Percentiles rank a stretch among this genome's conserved stretches.
Evolutionary conservation across 2,113 vertebrate genomes (phyloP).

Genomic region (Nibea coibor): DNA sequence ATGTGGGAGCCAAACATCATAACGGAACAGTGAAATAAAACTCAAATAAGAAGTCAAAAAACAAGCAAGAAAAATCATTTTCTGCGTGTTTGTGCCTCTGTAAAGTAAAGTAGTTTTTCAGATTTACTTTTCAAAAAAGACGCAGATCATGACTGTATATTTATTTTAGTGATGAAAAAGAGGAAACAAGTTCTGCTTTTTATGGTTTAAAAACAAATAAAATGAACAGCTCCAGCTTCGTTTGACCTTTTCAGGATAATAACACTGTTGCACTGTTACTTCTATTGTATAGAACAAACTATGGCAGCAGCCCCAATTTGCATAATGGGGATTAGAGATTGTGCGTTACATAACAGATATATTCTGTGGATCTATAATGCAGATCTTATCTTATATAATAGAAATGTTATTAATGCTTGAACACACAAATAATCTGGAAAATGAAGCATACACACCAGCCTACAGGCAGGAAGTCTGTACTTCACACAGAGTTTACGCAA

Average conservation of each 20-base stretch:
- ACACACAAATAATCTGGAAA: not conserved
- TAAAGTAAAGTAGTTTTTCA: not conserved
- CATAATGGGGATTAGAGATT: conserved; percentile 48
- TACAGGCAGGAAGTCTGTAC: no score
- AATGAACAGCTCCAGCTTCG: not conserved
- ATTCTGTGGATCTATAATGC: conserved; percentile 3
- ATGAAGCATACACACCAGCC: not conserved
- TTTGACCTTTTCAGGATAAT: not conserved
- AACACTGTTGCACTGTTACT: not conserved
- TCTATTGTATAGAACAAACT: conserved; percentile 8
- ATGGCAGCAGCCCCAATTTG: conserved; percentile 14
- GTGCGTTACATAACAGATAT: conserved; percentile 55
- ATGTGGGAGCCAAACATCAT: not conserved
- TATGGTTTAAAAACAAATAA: not conserved
- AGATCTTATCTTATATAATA: conserved; percentile 64
- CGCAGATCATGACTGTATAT: not conserved
- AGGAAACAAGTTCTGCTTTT: not conserved
- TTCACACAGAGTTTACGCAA: no score
- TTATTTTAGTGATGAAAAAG: not conserved
- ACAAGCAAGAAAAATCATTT: not conserved
- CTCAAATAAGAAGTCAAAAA: not conserved
- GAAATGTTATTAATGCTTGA: conserved; percentile 28
- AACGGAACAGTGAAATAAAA: not conserved
- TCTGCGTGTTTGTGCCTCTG: not conserved
- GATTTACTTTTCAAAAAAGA: not conserved